Percentiles rank a stretch among this genome's conserved stretches.
These are phyloP conservation scores for Loriculus beryllinus DNA, from an alignment of 2,797 vertebrate genomes.

Conservation along the genomic window DNA sequence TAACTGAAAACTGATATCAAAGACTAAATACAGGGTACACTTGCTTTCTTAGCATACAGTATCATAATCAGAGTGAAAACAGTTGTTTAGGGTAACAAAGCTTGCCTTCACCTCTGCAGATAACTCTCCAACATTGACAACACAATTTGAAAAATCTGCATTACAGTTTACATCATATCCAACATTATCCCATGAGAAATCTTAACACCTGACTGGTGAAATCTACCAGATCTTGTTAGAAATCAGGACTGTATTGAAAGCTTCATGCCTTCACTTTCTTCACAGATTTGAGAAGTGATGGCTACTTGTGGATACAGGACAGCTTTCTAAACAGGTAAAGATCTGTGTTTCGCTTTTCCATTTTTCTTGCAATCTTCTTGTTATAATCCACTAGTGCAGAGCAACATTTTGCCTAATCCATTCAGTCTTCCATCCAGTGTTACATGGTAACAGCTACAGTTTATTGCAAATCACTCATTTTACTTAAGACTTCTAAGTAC, in stretches of 20 bases:
- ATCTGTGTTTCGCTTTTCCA: background rate
- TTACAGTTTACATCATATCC: background rate
- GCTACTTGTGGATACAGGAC: background rate
- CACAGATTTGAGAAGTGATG: background rate
- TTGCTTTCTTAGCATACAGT: background rate
- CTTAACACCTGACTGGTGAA: background rate
- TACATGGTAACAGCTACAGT: background rate
- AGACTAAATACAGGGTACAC: background rate
- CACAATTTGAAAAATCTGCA: background rate
- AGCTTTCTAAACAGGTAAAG: background rate
- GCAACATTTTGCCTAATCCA: background rate
- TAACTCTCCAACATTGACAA: background rate
- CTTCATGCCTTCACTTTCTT: background rate
- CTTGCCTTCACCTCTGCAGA: background rate
- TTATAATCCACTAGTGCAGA: background rate
- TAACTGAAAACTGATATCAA: background rate
- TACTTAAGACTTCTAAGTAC: background rate
- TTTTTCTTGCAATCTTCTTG: background rate
- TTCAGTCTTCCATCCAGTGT: background rate
- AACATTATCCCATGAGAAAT: background rate
- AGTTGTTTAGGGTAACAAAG: background rate
- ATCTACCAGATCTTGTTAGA: background rate
- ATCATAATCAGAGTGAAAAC: background rate
- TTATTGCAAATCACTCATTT: background rate
- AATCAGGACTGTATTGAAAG: background rate